Conservation (phyloP, 2,797 vertebrate genomes). For the Malacoctenus gilli region DNA sequence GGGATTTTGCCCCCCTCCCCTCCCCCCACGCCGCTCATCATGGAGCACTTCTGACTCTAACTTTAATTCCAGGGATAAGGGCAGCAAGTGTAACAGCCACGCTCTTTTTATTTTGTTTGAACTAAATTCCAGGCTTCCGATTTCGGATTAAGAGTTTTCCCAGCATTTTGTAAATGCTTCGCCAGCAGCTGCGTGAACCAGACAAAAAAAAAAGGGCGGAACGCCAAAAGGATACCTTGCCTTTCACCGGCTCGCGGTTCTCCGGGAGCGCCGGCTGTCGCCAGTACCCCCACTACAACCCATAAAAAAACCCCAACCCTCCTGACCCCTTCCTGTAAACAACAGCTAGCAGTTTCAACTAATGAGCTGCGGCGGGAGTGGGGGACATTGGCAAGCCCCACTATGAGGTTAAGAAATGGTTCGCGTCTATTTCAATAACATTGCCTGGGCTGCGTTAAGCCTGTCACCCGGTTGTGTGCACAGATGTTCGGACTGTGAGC, state of each 20-base stretch:
- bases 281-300: background rate
- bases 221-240: background rate
- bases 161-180: conserved; percentile 4
- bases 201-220: background rate
- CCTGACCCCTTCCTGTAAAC: conserved; percentile 37
- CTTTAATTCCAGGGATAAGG: background rate
- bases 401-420: conserved; percentile 4
- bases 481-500: too few species aligned
- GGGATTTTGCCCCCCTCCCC: background rate
- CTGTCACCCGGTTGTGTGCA: conserved; percentile 1
- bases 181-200: background rate
- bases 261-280: conserved; percentile 11
- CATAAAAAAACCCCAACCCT: conserved; percentile 17
- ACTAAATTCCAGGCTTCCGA: background rate
- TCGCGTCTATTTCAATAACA: conserved; percentile 22
- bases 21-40: background rate
- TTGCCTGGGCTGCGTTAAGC: conserved; percentile 9
- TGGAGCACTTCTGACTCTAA: too few species aligned
- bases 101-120: conserved; percentile 1
- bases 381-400: conserved; percentile 13
- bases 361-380: conserved; percentile 44
- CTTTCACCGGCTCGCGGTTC: background rate
- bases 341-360: conserved; percentile 27
- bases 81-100: background rate
- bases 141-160: background rate